Percentiles rank a stretch among this genome's conserved stretches.
Conservation (phyloP, 2,113 vertebrate genomes). For the Taurulus bubalis region DNA sequence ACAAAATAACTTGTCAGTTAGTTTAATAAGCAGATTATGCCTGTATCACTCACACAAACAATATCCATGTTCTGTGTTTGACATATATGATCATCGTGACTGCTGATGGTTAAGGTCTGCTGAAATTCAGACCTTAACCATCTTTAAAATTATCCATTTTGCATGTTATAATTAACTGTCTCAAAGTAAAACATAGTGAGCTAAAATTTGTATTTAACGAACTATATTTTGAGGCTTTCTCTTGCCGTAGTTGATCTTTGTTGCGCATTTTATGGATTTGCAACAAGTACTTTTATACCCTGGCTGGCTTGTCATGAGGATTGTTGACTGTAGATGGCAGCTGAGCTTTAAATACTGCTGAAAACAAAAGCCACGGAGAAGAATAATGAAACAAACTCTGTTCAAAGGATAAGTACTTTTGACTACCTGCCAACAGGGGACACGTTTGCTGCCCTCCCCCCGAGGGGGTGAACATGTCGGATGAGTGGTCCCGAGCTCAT, state of each 20-base stretch:
- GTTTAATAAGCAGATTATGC: neutral
- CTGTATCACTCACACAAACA: neutral
- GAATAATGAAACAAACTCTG: neutral
- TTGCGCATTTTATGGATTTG: neutral
- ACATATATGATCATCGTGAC: neutral
- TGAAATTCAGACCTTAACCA: neutral
- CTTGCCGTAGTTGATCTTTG: neutral
- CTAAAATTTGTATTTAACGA: neutral
- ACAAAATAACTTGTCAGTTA: neutral
- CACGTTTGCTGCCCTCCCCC: neutral
- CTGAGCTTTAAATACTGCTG: constrained; percentile 22
- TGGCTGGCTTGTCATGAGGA: neutral
- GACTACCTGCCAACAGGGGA: neutral
- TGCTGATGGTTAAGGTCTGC: too few species aligned
- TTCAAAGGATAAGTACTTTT: neutral
- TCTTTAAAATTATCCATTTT: neutral
- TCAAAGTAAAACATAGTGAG: neutral
- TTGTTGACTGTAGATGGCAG: constrained; percentile 45
- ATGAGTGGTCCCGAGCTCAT: neutral
- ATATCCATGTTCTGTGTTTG: neutral
- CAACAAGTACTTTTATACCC: constrained; percentile 32
- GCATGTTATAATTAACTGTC: neutral
- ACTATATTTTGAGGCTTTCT: neutral
- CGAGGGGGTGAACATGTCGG: neutral
- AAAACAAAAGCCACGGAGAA: neutral